Evolutionary conservation across 2,888 invertebrate species (phyloP), one percentile per base, ranked within the genome.

Genomic region (Hirtodrosophila alboralis): DNA sequence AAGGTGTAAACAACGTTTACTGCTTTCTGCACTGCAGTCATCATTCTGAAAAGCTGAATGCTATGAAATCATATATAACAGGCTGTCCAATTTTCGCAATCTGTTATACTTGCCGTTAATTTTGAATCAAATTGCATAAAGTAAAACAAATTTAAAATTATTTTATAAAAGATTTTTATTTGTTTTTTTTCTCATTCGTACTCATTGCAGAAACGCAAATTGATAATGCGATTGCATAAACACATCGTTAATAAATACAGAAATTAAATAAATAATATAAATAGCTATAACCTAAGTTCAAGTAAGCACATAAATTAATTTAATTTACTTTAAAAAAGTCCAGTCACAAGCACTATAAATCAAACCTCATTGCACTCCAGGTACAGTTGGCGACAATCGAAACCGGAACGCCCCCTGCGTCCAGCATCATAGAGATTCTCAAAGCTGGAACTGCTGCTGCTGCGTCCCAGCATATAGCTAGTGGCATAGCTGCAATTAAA

Each of bases 351-450:
- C 68, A 66, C 63, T 75, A 57, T 53, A 33, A 33, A 36, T 41
- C 33, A 49, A 90, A 96, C 95, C 92, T 96, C 96, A 91, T 97
- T 97, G 91, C 97, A 97, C 90, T 96, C 94, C 84, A 95, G 92
- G 91, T 95, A 97, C 74, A 95, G 92, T 87, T 95, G 94, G 88
- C 94, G 94, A 89, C 97, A 97, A 89, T 97, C 95, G 77, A 96
- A 94, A 40, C 96, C 96, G 23, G 90, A 94, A 89, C 97, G 93
- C 57, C 97, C 97, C 72, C 95, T 93, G 88, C 96, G 93, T 14
- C 96, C 96, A 4, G 97, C 97, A 84, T 97, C 96, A 88, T 95
- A 96, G 83, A 95, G 93, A 40, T 94, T 92, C 70, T 96, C 95
- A 91, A 96, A 96, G 45, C 93, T 93, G 52, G 94, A 93, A 48